Evolutionary conservation across 2,888 invertebrate genomes (phyloP), one percentile per base, ranked within the genome.

Genomic region (Diarsia dahlii): DNA sequence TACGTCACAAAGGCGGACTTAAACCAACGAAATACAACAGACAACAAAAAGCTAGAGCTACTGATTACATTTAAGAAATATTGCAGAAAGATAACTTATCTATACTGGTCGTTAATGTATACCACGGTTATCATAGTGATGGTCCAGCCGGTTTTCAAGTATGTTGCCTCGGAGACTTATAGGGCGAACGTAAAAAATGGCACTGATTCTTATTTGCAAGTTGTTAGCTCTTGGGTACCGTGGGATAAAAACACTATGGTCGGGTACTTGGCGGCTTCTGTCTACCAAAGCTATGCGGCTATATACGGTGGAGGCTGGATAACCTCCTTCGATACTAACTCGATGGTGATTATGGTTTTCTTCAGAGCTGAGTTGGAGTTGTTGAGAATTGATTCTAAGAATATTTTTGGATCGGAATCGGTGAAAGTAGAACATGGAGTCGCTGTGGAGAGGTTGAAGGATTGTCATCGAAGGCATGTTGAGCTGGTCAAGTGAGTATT

Each of bases 241-340:
- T 95, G 95, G 54, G 88, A 95, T 76, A 96, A 96, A 78, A 94
- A 87, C 28, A 91, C 86, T 0, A 62, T 89, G 0, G 23, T 77
- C 9, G 95, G 96, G 0, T 94, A 95, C 77, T 63, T 95, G 9
- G 82, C 79, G 0, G 94, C 95, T 0, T 95, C 93, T 0, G 54
- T 87, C 0, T 92, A 90, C 52, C 95, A 96, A 84, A 93, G 92
- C n/a, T 95, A 91, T 64, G 95, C 92, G 0, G 92, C 95, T 0
- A 91, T 95, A 0, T 95, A 95, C 6, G 96, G 95, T 0, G 94
- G 94, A 0, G 95, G 95, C 0, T 96, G 95, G 95, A 95, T 96
- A 9, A 95, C 95, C 0, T 94, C 95, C 0, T 95, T 94, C 67
- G 96, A 96, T 76, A 92, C 94, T 0, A 95, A 93, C 50, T 93